Conservation (phyloP, 2,113 vertebrate species). For the Dryoscopus gambensis region DNA sequence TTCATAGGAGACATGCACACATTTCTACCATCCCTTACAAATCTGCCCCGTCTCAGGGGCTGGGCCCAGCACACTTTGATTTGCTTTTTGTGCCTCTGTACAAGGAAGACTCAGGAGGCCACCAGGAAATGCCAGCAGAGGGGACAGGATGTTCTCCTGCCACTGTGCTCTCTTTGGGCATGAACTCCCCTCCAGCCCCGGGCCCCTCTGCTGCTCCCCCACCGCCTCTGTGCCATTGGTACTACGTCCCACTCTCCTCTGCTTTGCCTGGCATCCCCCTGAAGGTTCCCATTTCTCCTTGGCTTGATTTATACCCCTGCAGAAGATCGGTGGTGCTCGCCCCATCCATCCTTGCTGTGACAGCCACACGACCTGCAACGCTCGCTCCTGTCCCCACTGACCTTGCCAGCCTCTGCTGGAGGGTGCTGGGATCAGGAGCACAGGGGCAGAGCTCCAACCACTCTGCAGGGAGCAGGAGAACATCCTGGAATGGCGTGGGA, state of each 20-base stretch:
- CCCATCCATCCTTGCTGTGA: neutral
- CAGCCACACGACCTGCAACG: rapidly evolving
- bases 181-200: no score
- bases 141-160: neutral
- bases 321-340: neutral
- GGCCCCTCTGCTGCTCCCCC: neutral
- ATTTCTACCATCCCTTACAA: neutral
- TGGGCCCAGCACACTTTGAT: neutral
- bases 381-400: neutral
- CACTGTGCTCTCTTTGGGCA: neutral
- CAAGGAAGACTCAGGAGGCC: neutral
- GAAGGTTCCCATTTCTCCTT: neutral
- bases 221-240: rapidly evolving
- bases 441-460: neutral
- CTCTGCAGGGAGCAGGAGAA: neutral
- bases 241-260: neutral
- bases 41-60: neutral
- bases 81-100: neutral
- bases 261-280: neutral
- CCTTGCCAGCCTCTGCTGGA: neutral
- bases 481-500: rapidly evolving
- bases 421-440: neutral
- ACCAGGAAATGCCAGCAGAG: neutral
- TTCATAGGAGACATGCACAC: neutral
- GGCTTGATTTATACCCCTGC: neutral